Evolutionary conservation across 2,113 vertebrate species (phyloP).

Genomic region (Todiramphus saurophagus): DNA sequence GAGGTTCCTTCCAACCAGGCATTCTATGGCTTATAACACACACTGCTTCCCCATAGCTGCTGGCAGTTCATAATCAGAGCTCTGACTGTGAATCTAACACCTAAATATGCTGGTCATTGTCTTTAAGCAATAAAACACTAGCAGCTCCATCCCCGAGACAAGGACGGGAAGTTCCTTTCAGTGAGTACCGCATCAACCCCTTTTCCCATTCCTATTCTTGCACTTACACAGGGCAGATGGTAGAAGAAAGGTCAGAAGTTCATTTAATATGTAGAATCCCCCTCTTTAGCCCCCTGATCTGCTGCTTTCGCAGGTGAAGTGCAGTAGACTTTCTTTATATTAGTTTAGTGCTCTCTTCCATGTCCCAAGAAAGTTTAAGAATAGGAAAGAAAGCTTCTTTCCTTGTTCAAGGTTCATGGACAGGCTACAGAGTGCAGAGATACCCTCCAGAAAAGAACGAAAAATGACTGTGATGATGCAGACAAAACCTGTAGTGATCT

Average conservation of each 20-base stretch:
- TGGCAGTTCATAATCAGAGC: not conserved
- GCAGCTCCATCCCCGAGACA: not conserved
- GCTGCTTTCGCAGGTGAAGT: not conserved
- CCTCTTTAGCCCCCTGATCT: not conserved
- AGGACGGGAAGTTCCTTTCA: not conserved
- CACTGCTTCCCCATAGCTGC: not conserved
- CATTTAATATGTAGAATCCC: accelerated
- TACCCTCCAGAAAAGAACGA: not conserved
- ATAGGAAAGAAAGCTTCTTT: not conserved
- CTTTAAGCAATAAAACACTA: not conserved
- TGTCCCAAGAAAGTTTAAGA: not conserved
- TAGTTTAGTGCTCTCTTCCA: not conserved
- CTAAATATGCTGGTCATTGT: not conserved
- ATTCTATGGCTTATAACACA: not conserved
- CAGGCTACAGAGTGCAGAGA: not conserved
- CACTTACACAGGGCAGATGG: not conserved
- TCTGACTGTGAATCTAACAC: not conserved
- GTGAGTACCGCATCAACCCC: not conserved
- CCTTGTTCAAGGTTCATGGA: not conserved
- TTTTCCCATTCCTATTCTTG: not conserved
- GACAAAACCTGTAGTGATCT: not conserved
- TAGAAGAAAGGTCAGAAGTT: not conserved
- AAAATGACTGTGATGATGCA: not conserved
- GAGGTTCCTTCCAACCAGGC: no score
- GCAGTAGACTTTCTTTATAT: not conserved